Evolutionary conservation across 1,140 invertebrate genomes (phyloP), one percentile per base, ranked within the genome.

Genomic region (Magallana angulata): DNA sequence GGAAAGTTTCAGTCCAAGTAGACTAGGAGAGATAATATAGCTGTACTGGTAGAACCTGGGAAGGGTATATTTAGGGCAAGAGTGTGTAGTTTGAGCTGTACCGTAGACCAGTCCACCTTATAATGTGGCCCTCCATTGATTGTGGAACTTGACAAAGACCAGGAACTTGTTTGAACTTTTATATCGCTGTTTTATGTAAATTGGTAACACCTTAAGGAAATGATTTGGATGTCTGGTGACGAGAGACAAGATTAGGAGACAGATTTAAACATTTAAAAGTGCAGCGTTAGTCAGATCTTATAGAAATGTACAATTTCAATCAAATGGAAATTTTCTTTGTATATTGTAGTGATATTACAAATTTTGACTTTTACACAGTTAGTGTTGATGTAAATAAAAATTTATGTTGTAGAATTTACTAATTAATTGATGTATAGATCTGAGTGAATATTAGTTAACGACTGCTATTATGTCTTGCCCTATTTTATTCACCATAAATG

Each of bases 1-100:
- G 91, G 89, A 82, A 93, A 93, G 85, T 86, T 93, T 12, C 88
- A 92, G 57, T 85, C 88, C 11, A 92, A 91, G 62, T 86, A 76
- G 68, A 76, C 9, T 0, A 30, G 36, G 36, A 48, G 36, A 48
- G 36, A 48, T 48, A 5, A 48, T 48, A 48, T 48, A 48, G 36
- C 36, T 48, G 0, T 3, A 3, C 36, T 5, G 36, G 24, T 24
- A 24, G 24, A 24, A 24, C 24, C 24, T 24, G 24, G 24, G 24
- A 24, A 24, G 36, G 36, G 36, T 48, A 48, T 48, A 48, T 48
- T 48, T 2, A 48, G 36, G 36, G 36, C 36, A 48, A 48, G 36
- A 48, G 36, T 48, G 36, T 48, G 36, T 48, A 48, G 36, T 48
- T 48, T 48, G 36, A 48, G 5, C 36, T 48, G 36, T 48, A 48